Percentiles rank a stretch among this genome's conserved stretches.
These are phyloP conservation scores for Sitta europaea DNA, from an alignment of 2,113 vertebrate genomes.

Conservation along the genomic window DNA sequence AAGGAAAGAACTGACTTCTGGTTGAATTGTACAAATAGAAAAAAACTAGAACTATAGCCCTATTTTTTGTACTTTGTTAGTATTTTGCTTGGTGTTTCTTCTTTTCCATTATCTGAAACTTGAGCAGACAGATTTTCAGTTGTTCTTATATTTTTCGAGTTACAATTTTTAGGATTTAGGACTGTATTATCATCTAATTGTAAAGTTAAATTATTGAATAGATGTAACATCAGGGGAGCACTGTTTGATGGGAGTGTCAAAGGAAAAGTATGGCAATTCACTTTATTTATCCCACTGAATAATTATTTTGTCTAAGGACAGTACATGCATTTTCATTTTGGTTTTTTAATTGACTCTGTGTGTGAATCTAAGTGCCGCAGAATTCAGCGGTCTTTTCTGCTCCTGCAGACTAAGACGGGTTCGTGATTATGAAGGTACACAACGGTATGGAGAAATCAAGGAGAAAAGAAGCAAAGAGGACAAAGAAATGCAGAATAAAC, in stretches of 20 bases:
- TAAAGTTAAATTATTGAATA: not conserved
- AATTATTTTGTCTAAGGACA: not conserved
- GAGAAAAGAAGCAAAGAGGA: slow-evolving; percentile 74
- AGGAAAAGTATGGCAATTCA: not conserved
- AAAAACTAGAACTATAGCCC: not conserved
- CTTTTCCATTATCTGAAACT: not conserved
- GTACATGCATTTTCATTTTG: not conserved
- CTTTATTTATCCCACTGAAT: not conserved
- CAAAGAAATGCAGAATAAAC: slow-evolving; percentile 65
- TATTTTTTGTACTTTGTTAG: not conserved
- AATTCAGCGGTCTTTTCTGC: not conserved
- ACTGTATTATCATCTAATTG: not conserved
- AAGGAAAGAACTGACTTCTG: not conserved
- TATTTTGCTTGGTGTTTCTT: not conserved
- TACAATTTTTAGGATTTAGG: not conserved
- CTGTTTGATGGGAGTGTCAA: not conserved
- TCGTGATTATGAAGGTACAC: slow-evolving; percentile 73
- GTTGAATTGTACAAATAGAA: not conserved
- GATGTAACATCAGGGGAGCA: not conserved
- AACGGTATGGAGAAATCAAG: slow-evolving; percentile 70
- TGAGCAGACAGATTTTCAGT: not conserved
- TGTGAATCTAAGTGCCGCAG: not conserved
- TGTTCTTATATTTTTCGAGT: not conserved
- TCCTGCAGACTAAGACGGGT: slow-evolving; percentile 73
- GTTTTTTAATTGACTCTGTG: not conserved